These are phyloP conservation scores for Rhagoletis zephyria DNA, from an alignment of 1,140 invertebrate species.

Conservation along the genomic window DNA sequence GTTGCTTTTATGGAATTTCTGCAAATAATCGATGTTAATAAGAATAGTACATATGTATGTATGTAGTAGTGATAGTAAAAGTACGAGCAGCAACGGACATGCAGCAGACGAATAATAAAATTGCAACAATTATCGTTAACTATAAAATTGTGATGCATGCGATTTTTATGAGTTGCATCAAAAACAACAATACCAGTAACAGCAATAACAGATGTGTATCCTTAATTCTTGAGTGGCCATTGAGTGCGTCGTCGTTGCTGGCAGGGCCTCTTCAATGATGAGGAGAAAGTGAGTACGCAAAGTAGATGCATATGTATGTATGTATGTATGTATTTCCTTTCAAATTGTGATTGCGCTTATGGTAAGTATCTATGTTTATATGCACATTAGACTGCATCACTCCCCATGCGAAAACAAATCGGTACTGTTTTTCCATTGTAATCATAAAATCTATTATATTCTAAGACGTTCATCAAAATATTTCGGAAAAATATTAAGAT, in stretches of 20 bases:
- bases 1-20: conserved; percentile 28
- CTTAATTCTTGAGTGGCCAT: neutral
- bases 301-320: neutral
- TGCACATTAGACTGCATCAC: too few species aligned
- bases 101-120: neutral
- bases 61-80: too few species aligned
- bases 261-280: neutral
- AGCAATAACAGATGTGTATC: neutral
- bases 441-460: too few species aligned
- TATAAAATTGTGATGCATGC: conserved; percentile 49
- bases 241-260: neutral
- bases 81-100: neutral
- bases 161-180: conserved; percentile 25
- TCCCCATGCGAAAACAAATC: too few species aligned
- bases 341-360: too few species aligned
- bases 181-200: neutral
- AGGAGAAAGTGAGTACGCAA: neutral
- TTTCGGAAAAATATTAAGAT: too few species aligned
- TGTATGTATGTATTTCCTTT: too few species aligned
- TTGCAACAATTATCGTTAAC: conserved; percentile 22
- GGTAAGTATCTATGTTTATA: too few species aligned
- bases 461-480: too few species aligned
- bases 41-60: neutral
- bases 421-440: too few species aligned
- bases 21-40: conserved; percentile 51